Percentiles rank a stretch among this genome's conserved stretches.
Conservation (phyloP, 2,113 vertebrate genomes). For the Orycteropus afer region DNA sequence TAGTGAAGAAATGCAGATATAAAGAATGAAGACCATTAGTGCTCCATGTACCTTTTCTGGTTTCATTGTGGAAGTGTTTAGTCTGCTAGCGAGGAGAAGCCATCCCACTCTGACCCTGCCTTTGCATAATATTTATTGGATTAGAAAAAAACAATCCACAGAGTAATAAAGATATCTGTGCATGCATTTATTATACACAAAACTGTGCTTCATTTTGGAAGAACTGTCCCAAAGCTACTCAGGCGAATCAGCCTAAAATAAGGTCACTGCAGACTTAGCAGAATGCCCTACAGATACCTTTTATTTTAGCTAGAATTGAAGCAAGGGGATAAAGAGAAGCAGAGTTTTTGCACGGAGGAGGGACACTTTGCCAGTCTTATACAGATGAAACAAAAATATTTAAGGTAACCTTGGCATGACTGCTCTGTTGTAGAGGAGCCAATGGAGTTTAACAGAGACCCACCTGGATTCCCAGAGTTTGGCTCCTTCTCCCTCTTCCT, state of each 20-base stretch:
- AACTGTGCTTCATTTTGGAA: conserved; percentile 56
- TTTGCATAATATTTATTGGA: conserved; percentile 55
- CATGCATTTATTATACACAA: conserved; percentile 30
- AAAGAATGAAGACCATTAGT: conserved; percentile 71
- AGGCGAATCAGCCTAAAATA: conserved; percentile 46
- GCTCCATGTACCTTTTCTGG: conserved; percentile 54
- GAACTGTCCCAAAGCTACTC: conserved; percentile 64
- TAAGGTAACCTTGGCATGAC: not conserved
- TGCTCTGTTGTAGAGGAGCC: not conserved
- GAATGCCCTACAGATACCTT: conserved; percentile 43
- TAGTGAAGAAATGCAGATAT: conserved; percentile 61
- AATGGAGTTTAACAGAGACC: not conserved
- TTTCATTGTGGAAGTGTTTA: conserved; percentile 66
- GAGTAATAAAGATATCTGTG: conserved; percentile 62
- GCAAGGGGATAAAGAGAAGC: not conserved
- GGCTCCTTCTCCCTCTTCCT: not conserved
- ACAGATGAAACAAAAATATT: not conserved
- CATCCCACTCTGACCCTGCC: conserved; percentile 77
- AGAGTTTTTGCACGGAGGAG: not conserved
- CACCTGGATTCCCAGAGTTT: not conserved
- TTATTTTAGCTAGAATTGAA: not conserved
- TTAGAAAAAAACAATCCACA: conserved; percentile 60
- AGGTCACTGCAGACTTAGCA: conserved; percentile 63
- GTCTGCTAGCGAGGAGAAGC: conserved; percentile 61
- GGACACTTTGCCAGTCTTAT: accelerated